Base-by-base conservation (phyloP, 2,113 vertebrate species). In the Xenopus laevis region DNA sequence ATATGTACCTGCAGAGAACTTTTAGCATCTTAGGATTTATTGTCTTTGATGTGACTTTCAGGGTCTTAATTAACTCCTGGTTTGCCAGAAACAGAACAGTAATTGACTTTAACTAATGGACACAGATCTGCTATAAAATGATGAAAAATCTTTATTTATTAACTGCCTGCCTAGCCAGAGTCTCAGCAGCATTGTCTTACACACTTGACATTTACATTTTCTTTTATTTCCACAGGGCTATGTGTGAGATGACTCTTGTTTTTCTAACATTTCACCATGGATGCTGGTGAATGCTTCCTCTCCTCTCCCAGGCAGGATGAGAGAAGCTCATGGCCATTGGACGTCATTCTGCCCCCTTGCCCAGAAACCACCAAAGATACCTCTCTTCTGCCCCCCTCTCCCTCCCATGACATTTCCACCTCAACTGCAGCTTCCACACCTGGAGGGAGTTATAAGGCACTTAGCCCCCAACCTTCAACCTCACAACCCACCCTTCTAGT, bases 321-420 rank as follows among this genome's bases (percentile, higher is more conserved):
- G 65, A 78, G 73, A 71, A 12, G 30, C 20, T 40, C 79, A 4
- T 81, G 65, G 2, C 78, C 82, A 83, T 81, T 21, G 68, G 83
- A 84, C 81, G 78, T 74, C 71, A 80, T 68, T 83, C 67, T 74
- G 64, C 52, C 53, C 57, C 65, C 72, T 67, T 73, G 77, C 82
- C 77, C 74, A 71, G 79, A 78, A 83, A 78, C 82, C 84, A 87
- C 87, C 87, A 89, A 89, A 88, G 87, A 89, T 81, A 47, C 82
- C 85, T 81, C 78, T 52, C 40, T 64, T 60, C 77, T 78, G 15
- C 71, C 71, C 45, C 45, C 79, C 23, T 59, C 79, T 65, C 59
- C 71, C 60, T 78, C 75, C 46, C 63, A 83, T 61, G 66, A 75
- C 40, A 55, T 68, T 59, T 46, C 78, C 16, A 53, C 71, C 65